Base-by-base conservation (phyloP, 2,113 vertebrate species). In the Percopsis transmontana region DNA sequence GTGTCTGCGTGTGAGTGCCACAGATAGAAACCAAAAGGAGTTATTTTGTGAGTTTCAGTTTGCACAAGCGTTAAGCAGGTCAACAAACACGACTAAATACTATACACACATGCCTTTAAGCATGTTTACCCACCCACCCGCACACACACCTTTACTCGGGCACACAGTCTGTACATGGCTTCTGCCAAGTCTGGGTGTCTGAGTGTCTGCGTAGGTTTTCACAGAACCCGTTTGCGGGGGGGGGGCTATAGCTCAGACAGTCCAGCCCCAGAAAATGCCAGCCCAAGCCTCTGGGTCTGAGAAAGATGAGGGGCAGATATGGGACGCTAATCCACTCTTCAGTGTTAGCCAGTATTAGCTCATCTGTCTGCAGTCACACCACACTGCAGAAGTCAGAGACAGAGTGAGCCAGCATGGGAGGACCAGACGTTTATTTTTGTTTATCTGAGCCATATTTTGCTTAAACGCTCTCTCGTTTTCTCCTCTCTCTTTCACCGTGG, bases 261-360 rank as follows among this genome's bases (percentile, higher is more conserved):
- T 14, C 62, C 47, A 15, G 48, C 45, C 20, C 74, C 59, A 58
- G 62, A 64, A 52, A 66, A 71, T 47, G 38, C 67, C 20, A 47
- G 41, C 40, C 42, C 9, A 13, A 19, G 57, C 5, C 27, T 7
- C 27, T 33, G 5, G 27, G 27, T 33, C 27, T 6, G 27, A 33
- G 27, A 33, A 33, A 33, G 27, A 33, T 7, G 3, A 33, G 65
- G 60, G 75, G 75, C 71, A 81, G 66, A 83, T 85, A 74, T 63
- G 68, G 72, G 48, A 2, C 77, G 70, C 68, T 87, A 87, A 85
- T 88, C 83, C 70, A 64, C 62, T 74, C 66, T 72, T 71, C 70
- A 72, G 68, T 67, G 77, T 85, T 65, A 88, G 66, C 59, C 69
- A 70, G 72, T 45, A 70, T 87, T 76, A 84, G 62, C 69, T 82